Percentiles rank a stretch among this genome's conserved stretches.
Evolutionary conservation across 2,797 vertebrate genomes (phyloP).

Genomic region (Coracias cyanogaster): DNA sequence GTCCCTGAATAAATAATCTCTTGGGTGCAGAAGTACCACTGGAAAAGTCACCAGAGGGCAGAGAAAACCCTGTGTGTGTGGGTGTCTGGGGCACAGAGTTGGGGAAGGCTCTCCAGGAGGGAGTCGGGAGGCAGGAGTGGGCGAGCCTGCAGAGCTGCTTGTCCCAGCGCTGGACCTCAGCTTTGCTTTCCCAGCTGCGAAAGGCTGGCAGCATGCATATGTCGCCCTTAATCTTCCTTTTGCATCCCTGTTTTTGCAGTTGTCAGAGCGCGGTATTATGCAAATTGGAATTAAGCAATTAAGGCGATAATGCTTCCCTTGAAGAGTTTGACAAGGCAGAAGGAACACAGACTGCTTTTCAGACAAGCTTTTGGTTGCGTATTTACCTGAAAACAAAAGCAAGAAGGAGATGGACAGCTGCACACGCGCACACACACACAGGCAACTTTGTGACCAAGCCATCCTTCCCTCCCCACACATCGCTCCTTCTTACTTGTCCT

Average conservation of each 20-base stretch:
- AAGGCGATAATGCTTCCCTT: conserved; percentile 83
- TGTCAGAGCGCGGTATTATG: conserved; percentile 81
- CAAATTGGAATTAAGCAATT: conserved; percentile 83
- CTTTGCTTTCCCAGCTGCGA: conserved; percentile 55
- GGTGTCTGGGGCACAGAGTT: neutral
- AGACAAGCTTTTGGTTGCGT: conserved; percentile 69
- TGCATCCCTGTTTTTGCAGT: conserved; percentile 80
- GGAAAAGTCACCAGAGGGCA: neutral
- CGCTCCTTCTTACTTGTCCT: neutral
- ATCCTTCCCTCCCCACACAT: neutral
- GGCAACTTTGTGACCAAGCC: neutral
- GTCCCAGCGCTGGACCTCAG: conserved; percentile 57
- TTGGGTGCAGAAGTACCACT: accelerated
- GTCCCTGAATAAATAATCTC: neutral
- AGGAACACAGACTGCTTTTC: conserved; percentile 75
- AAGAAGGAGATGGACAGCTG: neutral
- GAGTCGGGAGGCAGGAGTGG: conserved; percentile 5
- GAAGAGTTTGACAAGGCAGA: conserved; percentile 83
- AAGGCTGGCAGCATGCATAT: conserved; percentile 68
- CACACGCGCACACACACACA: no score
- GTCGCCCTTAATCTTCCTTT: conserved; percentile 79
- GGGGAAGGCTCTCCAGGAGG: conserved; percentile 25
- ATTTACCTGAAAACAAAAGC: conserved; percentile 75
- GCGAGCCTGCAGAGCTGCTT: conserved; percentile 45
- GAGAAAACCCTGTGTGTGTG: neutral